A percentile compares a stretch with the other conserved stretches of the same genome.
Evolutionary conservation across 2,113 vertebrate species (phyloP).

Genomic region (Bettongia penicillata): DNA sequence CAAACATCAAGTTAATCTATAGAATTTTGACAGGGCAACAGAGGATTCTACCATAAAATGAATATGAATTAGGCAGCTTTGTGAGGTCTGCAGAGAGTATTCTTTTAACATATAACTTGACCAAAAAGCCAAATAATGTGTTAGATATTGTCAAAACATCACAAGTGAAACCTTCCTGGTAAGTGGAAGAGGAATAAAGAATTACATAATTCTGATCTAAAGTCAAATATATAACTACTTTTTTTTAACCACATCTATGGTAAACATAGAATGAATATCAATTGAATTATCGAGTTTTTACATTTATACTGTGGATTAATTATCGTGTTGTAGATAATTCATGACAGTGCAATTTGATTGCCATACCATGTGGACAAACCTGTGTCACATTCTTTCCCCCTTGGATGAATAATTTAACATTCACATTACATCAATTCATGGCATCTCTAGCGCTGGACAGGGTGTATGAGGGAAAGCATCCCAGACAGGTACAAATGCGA

Average conservation of each 20-base stretch:
- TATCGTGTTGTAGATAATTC: not conserved
- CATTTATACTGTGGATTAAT: not conserved
- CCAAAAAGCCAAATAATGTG: not conserved
- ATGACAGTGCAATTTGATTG: not conserved
- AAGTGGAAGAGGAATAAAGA: not conserved
- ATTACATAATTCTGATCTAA: not conserved
- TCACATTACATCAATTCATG: not conserved
- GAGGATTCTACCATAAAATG: not conserved
- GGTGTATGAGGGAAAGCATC: too few relatives aligned
- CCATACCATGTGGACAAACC: constrained; percentile 3
- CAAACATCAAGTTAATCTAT: too few relatives aligned
- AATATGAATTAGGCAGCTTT: constrained; percentile 15
- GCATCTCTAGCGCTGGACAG: too few relatives aligned
- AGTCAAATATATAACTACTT: not conserved
- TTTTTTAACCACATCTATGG: not conserved
- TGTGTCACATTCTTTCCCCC: not conserved
- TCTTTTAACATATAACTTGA: constrained; percentile 4
- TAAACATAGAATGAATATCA: not conserved
- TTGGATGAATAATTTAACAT: constrained; percentile 17
- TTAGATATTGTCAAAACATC: not conserved
- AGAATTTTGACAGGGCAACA: too few relatives aligned
- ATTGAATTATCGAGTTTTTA: not conserved
- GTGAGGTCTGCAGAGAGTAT: not conserved
- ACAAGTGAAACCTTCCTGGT: constrained; percentile 8
- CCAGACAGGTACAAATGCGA: too few relatives aligned